Percentiles rank a stretch among this genome's conserved stretches.
Evolutionary conservation across 35 echinoderm and acorn worm species (phyloP).

Genomic region (Eucidaris tribuloides): DNA sequence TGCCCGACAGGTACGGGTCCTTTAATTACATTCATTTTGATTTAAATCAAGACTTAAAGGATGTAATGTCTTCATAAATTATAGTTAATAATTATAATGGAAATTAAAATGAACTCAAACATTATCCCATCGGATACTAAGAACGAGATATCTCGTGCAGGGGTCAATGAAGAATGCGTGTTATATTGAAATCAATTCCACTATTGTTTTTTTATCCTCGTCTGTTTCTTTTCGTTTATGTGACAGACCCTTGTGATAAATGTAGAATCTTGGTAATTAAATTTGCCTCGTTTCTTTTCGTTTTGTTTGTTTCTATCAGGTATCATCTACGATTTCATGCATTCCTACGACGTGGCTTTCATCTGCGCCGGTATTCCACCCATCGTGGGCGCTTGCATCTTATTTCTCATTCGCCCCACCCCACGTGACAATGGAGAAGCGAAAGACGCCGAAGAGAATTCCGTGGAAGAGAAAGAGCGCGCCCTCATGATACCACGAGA

Average conservation of each 20-base stretch:
- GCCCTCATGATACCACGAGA: not conserved
- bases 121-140: not conserved
- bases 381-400: conserved; percentile 74
- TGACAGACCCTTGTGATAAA: not conserved
- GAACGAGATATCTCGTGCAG: no score
- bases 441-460: not conserved
- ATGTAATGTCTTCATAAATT: not conserved
- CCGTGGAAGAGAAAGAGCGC: not conserved
- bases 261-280: no score
- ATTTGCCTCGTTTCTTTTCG: not conserved
- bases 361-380: conserved; percentile 67
- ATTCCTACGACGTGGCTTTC: conserved; percentile 75
- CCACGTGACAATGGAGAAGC: conserved; percentile 30
- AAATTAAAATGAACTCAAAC: not conserved
- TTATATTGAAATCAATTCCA: no score
- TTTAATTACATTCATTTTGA: no score
- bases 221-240: not conserved
- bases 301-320: conserved; percentile 51
- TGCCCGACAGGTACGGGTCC: no score
- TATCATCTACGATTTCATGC: conserved; percentile 56
- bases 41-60: no score
- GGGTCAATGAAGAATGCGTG: no score
- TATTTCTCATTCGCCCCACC: conserved; percentile 61
- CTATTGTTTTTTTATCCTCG: not conserved
- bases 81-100: not conserved